Conservation (phyloP, 2,888 invertebrate species). For the Drosophila neonasuta region DNA sequence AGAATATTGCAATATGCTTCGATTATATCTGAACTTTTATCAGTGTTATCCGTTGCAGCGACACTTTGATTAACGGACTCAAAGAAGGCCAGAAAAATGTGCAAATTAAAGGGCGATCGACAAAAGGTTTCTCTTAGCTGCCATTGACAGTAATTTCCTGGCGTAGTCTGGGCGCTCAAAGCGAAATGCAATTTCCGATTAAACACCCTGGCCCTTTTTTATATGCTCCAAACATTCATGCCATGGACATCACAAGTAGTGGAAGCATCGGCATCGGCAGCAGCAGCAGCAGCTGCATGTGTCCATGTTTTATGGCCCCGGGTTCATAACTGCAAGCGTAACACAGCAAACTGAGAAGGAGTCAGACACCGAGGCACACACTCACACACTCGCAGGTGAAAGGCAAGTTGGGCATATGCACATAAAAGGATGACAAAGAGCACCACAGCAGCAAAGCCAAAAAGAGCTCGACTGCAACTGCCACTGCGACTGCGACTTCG, state of each 20-base stretch:
- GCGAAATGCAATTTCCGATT: conserved; percentile 73
- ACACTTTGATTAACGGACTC: conserved; percentile 3
- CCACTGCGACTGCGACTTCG: neutral
- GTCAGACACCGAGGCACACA: neutral
- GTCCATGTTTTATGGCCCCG: conserved; percentile 50
- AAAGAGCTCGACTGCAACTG: neutral
- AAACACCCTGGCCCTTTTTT: conserved; percentile 31
- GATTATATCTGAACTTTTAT: neutral
- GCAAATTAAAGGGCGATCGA: conserved; percentile 35
- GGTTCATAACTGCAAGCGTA: conserved; percentile 43
- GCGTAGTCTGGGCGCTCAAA: conserved; percentile 55
- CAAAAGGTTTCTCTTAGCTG: conserved; percentile 8
- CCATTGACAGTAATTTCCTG: conserved; percentile 69
- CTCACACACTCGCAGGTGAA: conserved; percentile 4
- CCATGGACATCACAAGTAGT: conserved; percentile 18
- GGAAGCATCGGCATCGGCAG: neutral
- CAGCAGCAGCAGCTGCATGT: conserved; percentile 42
- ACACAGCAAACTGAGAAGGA: conserved; percentile 10
- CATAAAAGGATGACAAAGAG: conserved; percentile 19
- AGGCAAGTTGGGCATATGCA: conserved; percentile 4
- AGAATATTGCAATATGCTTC: neutral
- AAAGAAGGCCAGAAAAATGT: conserved; percentile 26
- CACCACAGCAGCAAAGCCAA: conserved; percentile 48
- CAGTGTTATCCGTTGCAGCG: neutral
- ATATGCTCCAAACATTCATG: conserved; percentile 22